A percentile compares a stretch with the other conserved stretches of the same genome.
Evolutionary conservation across 2,113 vertebrate species (phyloP).

Genomic region (Cairina moschata): DNA sequence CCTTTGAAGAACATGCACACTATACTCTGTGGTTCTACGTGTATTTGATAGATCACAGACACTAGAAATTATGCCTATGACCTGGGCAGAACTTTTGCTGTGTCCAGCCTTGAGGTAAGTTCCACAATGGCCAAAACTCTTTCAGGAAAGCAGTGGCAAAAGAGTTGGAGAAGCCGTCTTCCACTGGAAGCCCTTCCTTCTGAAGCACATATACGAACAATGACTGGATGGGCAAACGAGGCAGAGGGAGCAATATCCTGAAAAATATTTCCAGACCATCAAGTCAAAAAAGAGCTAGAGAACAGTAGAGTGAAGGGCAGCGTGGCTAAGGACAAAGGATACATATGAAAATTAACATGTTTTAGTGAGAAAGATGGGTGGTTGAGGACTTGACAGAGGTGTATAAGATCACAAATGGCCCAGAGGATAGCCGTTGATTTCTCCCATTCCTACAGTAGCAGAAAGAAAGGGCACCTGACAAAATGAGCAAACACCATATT

Average conservation of each 20-base stretch:
- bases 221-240: background rate
- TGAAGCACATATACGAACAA: accelerated
- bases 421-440: background rate
- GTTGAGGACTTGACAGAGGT: background rate
- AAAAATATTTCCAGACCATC: background rate
- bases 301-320: background rate
- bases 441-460: background rate
- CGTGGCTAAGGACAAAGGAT: background rate
- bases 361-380: background rate
- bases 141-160: background rate
- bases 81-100: background rate
- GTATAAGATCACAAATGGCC: background rate
- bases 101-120: background rate
- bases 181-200: background rate
- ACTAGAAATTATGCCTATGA: background rate
- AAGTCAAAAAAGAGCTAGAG: background rate
- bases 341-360: background rate
- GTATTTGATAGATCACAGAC: background rate
- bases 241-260: background rate
- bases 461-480: background rate
- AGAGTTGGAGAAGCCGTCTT: background rate
- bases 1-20: background rate
- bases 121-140: background rate
- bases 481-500: background rate
- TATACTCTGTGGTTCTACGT: background rate